Base-by-base conservation (phyloP, 2,113 vertebrate species). In the Mormyrus iriodes region DNA sequence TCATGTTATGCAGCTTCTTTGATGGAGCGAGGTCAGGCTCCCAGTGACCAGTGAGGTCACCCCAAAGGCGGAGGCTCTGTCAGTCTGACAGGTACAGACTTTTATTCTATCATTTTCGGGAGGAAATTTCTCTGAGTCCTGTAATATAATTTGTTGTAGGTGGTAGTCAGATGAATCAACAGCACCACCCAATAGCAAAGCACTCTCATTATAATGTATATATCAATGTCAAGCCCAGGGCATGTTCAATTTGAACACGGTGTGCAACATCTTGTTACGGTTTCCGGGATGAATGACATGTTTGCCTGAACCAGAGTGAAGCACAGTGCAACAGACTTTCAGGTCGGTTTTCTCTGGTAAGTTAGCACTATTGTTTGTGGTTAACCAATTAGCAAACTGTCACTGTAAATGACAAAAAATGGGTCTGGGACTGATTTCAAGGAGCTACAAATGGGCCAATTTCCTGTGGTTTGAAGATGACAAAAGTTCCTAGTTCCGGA, bases 21-120 rank as follows among this genome's bases (percentile, higher is more conserved):
- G 85, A 86, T 53, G 85, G 48, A 24, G 85, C 35, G 85, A 53
- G 85, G 85, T 86, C 85, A 55, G 7, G 49, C 85, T 86, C 85
- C 51, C 49, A 35, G 1, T 53, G 51, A 52, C 85, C 48, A 53
- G 31, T 53, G 27, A 52, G n/a, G 85, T 53, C 85, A 86, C 4
- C 19, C 48, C 19, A 39, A 53, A 86, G 27, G n/a, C 31, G 51
- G 48, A 4, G 51, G 51, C 13, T 53, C 85, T 39, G 51, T 86
- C 85, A 85, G 51, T 21, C 31, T 86, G 49, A 27, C 51, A 86
- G 49, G 39, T 9, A 48, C 82, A 84, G 82, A 48, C 82, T 84
- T 48, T 84, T 24, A 19, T 24, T 44, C 19, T 84, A 48, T 48
- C 44, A 44, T 48, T 44, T 84, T 84, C 24, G 82, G 82, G 39